Evolutionary conservation across 2,888 invertebrate genomes (phyloP), one percentile per base, ranked within the genome.

Genomic region (Coleophora deauratella): DNA sequence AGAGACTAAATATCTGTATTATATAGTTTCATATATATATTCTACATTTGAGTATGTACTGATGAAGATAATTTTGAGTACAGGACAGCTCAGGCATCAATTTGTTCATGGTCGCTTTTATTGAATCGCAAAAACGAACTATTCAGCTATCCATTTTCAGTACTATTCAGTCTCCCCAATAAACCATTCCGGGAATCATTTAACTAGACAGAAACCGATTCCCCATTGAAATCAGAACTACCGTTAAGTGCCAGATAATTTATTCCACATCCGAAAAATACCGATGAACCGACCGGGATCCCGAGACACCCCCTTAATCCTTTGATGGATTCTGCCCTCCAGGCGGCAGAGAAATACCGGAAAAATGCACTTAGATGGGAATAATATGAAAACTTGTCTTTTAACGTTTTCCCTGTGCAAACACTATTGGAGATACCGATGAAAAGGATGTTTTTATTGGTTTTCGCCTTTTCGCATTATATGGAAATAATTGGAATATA

Each of bases 291-390:
- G 73, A 75, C 74, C 66, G 57, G 60, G 55, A 62, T 63, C 59
- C 63, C 61, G 66, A 66, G 72, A 73, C 69, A 63, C 59, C 61
- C 58, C 66, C 73, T 69, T 81, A 80, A 85, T 84, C 84, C 79
- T 78, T 80, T 81, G 81, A 85, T 82, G 79, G 81, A 84, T 82
- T 75, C 68, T 55, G 59, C 64, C 62, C 63, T 56, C 60, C 58
- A 64, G 67, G 63, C 60, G 64, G 58, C 49, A 54, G 53, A 58
- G 56, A 64, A 74, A 71, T 66, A 68, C 66, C 63, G 66, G 68
- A 69, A 75, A 75, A 78, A 71, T 75, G 74, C 75, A 73, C 72
- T 72, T 52, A 52, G 54, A 52, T 51, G 49, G 55, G 56, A 72
- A 73, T 66, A 72, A 67, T 59, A 68, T 54, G 30, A 31, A 66